These are phyloP conservation scores for Triops cancriformis DNA, from an alignment of 1,140 invertebrate species.

Conservation along the genomic window DNA sequence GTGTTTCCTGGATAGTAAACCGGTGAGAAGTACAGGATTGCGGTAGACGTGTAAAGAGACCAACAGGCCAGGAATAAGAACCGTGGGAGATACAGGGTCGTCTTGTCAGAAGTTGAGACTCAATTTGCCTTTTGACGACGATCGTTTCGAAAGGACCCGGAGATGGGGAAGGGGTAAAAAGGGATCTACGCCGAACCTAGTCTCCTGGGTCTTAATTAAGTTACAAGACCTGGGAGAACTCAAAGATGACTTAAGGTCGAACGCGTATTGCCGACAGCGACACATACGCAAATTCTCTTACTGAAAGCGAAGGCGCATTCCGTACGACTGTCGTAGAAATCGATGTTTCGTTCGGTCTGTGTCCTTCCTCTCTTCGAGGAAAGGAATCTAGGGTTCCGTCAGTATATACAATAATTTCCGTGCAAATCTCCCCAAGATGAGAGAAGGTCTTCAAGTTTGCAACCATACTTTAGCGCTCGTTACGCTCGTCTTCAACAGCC, in stretches of 20 bases:
- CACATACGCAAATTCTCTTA: neutral
- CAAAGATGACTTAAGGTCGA: neutral
- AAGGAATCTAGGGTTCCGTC: neutral
- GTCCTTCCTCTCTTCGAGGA: neutral
- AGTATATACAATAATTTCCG: neutral
- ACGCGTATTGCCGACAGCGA: neutral
- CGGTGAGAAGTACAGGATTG: neutral
- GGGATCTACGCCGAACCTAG: neutral
- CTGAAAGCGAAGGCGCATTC: neutral
- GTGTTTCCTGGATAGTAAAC: neutral
- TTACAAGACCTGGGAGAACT: neutral
- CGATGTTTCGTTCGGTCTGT: neutral
- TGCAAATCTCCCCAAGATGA: neutral
- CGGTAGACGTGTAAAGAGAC: neutral
- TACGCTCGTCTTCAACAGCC: neutral
- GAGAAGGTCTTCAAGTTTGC: neutral
- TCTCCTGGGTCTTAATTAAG: constrained; percentile 1
- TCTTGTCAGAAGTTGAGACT: constrained; percentile 1
- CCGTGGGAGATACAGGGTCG: neutral
- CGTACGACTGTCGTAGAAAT: neutral
- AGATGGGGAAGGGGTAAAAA: neutral
- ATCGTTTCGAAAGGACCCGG: neutral
- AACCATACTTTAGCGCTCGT: neutral
- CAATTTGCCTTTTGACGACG: constrained; percentile 5
- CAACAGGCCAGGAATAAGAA: neutral